These are phyloP conservation scores for Scomber japonicus DNA, from an alignment of 2,113 vertebrate species.

Conservation along the genomic window DNA sequence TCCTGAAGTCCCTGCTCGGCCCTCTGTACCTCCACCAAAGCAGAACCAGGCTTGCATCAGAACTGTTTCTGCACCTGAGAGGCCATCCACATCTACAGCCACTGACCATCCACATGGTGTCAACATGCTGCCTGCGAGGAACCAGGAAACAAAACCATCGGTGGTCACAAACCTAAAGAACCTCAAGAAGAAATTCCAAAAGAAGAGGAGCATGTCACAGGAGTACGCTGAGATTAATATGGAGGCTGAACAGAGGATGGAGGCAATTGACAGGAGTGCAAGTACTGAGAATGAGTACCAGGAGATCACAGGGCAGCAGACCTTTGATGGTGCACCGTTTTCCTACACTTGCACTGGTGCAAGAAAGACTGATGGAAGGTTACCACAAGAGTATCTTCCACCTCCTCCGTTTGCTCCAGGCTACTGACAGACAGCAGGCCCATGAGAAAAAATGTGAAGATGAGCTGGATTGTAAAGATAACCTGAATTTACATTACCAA, in stretches of 20 bases:
- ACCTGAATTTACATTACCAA: neutral
- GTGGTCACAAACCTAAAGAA: conserved; percentile 60
- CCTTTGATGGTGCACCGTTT: neutral
- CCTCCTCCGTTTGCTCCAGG: conserved; percentile 88
- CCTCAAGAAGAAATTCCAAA: conserved; percentile 77
- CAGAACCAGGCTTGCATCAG: conserved; percentile 42
- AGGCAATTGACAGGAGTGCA: neutral
- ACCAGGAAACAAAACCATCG: conserved; percentile 43
- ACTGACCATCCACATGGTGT: neutral
- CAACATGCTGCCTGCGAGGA: conserved; percentile 27
- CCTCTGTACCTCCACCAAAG: neutral
- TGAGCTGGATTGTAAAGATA: neutral
- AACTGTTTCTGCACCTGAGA: conserved; percentile 10
- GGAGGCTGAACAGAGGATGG: neutral
- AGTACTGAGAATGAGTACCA: conserved; percentile 56
- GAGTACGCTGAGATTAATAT: conserved; percentile 52
- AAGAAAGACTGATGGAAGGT: neutral
- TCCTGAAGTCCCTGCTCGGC: conserved; percentile 64
- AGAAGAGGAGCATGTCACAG: conserved; percentile 42
- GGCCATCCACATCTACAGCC: neutral
- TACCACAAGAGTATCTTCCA: conserved; percentile 80
- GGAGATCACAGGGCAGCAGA: conserved; percentile 20
- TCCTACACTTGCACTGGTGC: neutral
- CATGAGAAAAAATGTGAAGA: neutral
- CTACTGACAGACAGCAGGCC: conserved; percentile 52